Evolutionary conservation across 1,140 invertebrate genomes (phyloP), one percentile per base, ranked within the genome.

Genomic region (Drosophila sturtevanti): DNA sequence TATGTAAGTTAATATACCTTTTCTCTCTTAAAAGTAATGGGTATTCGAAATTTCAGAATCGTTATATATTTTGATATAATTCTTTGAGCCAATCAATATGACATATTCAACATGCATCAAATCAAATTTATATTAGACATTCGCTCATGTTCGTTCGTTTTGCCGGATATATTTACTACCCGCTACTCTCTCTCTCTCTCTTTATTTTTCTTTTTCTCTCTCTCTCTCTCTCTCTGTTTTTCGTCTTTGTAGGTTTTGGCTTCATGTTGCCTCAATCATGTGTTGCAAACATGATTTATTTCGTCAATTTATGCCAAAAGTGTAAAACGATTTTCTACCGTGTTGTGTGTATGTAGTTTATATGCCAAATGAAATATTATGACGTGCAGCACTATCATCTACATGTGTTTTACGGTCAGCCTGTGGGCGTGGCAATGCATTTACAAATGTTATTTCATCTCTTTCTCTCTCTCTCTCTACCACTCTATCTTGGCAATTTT

Each of bases 271-370:
- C 72, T 65, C 74, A 77, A 75, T 90, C 81, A 86, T 67, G 79
- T 68, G 86, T 66, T 78, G 71, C 69, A 73, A 78, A 80, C 86
- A 80, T 82, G 79, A 90, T 90, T 90, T 90, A 90, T 90, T 90
- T 90, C 79, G 79, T 76, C 73, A 82, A 90, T 90, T 86, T 82
- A 67, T 81, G 79, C 62, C 68, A 67, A 81, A 80, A 72, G 75
- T 79, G 84, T 79, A 73, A 79, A 81, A 63, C 76, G 76, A 82
- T 79, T 87, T 82, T 82, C 64, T 58, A 66, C 73, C 72, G 66
- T 77, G 41, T 48, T 48, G 41, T 48, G 41, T 48, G 41, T 18
- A 48, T 48, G 41, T 48, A 48, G 41, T 48, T 48, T 48, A 48
- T 48, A 48, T 48, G 65, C 68, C 65, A 82, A 89, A 87, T 89